Evolutionary conservation across 2,797 vertebrate genomes (phyloP).

Genomic region (Gallinago stenura): DNA sequence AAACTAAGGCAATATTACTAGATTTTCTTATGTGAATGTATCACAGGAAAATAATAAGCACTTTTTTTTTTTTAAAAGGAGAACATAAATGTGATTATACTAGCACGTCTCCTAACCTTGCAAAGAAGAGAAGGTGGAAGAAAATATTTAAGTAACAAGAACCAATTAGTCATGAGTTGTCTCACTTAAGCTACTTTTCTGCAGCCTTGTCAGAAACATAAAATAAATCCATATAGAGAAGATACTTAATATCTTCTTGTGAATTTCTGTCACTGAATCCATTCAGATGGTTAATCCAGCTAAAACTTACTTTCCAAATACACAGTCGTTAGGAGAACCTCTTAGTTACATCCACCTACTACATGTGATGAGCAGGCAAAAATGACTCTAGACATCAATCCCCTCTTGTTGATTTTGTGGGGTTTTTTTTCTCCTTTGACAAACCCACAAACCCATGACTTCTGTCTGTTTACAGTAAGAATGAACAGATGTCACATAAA

Average conservation of each 20-base stretch:
- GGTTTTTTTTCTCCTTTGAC: background rate
- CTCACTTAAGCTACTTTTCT: constrained; percentile 3
- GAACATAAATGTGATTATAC: background rate
- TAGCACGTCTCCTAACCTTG: background rate
- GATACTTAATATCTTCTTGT: background rate
- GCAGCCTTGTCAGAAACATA: background rate
- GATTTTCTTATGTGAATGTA: background rate
- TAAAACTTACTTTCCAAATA: background rate
- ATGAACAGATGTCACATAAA: background rate
- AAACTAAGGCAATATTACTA: background rate
- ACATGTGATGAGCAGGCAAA: rapidly evolving
- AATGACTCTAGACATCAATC: background rate
- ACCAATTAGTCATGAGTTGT: background rate
- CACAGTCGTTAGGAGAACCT: background rate
- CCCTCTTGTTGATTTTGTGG: background rate
- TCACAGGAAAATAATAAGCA: background rate
- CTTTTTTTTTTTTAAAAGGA: background rate
- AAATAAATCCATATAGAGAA: constrained; percentile 4
- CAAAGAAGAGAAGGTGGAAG: background rate
- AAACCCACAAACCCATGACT: background rate
- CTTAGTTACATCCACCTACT: background rate
- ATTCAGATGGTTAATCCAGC: background rate
- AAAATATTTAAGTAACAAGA: background rate
- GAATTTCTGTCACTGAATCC: background rate
- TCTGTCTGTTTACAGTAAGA: background rate